Conservation (phyloP, 2,797 vertebrate species). For the Neostethus bicornis region DNA sequence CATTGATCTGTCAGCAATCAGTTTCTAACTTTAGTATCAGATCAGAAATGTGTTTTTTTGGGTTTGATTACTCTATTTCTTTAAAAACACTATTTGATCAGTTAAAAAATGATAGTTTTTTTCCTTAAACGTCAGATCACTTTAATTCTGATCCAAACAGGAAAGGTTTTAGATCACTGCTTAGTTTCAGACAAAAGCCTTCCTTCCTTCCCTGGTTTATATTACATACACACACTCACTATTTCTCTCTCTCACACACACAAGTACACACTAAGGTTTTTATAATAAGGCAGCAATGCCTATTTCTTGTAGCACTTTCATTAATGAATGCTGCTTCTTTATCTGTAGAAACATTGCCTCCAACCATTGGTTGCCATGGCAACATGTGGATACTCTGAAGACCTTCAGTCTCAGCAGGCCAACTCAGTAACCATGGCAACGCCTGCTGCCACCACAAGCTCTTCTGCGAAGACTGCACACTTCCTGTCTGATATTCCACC, state of each 20-base stretch:
- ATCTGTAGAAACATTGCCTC: slow-evolving; percentile 66
- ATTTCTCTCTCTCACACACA: neutral
- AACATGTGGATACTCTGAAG: slow-evolving; percentile 87
- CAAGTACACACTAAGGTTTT: too few species aligned
- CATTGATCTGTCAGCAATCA: neutral
- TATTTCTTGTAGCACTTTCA: slow-evolving; percentile 18
- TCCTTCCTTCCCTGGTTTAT: slow-evolving; percentile 55
- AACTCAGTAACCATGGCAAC: slow-evolving; percentile 75
- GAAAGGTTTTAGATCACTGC: slow-evolving; percentile 53
- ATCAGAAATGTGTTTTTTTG: too few species aligned
- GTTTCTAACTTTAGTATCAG: neutral
- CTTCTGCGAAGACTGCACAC: slow-evolving; percentile 75
- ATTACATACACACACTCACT: slow-evolving; percentile 15
- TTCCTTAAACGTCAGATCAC: neutral
- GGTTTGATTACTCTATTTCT: neutral
- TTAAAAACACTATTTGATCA: neutral
- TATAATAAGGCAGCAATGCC: slow-evolving; percentile 11
- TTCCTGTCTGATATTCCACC: slow-evolving; percentile 84
- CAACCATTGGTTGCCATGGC: slow-evolving; percentile 83
- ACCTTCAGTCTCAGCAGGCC: slow-evolving; percentile 87
- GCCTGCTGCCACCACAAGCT: slow-evolving; percentile 73
- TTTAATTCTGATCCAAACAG: slow-evolving; percentile 43
- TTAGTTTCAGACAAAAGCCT: slow-evolving; percentile 56
- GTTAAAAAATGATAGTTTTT: neutral
- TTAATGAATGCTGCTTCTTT: slow-evolving; percentile 36